A percentile compares a stretch with the other conserved stretches of the same genome.
Evolutionary conservation across 2,797 vertebrate genomes (phyloP).

Genomic region (Eurystomus glaucurus): DNA sequence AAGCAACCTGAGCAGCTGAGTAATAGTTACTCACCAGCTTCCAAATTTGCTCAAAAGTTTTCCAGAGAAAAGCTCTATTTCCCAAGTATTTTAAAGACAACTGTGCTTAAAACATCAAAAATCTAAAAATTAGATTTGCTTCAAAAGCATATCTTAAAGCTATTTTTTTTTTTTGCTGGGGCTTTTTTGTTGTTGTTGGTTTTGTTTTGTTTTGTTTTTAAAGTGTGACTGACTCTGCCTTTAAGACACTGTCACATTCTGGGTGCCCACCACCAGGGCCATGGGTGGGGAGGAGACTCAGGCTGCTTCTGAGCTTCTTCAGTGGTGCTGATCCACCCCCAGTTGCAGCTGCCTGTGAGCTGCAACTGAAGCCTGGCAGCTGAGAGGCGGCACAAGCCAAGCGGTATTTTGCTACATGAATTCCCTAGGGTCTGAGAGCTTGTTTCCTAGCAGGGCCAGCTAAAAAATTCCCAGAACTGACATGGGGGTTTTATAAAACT

Average conservation of each 20-base stretch:
- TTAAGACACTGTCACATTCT: neutral
- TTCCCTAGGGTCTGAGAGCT: neutral
- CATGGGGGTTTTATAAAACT: neutral
- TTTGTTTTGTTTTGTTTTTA: neutral
- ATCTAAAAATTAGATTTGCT: neutral
- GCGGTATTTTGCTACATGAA: neutral
- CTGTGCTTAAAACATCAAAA: neutral
- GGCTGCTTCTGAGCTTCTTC: neutral
- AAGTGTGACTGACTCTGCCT: neutral
- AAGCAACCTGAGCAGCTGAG: neutral
- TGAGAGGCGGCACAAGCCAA: neutral
- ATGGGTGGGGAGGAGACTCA: neutral
- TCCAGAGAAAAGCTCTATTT: neutral
- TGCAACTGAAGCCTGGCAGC: neutral
- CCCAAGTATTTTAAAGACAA: neutral
- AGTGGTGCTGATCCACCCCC: neutral
- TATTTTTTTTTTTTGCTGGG: neutral
- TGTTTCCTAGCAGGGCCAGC: neutral
- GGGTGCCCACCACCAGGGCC: neutral
- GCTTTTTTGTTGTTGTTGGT: neutral
- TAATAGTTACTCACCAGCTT: neutral
- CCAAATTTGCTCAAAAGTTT: neutral
- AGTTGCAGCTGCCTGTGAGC: neutral
- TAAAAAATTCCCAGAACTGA: neutral
- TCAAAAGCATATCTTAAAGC: neutral